phyloP scores from a whole-genome alignment of 2,888 invertebrate species.

The Agrochola macilenta region DNA sequence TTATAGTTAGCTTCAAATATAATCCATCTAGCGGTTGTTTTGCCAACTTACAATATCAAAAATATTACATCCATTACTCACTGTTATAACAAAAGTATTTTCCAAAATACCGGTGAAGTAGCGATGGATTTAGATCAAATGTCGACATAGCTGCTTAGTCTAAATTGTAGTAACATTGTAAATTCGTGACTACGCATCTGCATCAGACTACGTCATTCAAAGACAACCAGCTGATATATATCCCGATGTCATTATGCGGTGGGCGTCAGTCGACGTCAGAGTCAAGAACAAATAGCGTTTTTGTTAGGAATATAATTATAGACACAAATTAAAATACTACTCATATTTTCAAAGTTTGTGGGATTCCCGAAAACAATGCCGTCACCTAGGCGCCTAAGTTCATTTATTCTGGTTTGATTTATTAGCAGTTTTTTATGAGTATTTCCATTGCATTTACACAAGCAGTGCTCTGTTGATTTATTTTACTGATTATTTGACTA shows the following conservation, averaged over 20 bases:
- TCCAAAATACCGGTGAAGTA: not conserved
- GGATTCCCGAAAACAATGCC: slow-evolving; percentile 19
- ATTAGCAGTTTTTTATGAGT: not conserved
- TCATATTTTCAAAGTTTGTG: slow-evolving; percentile 1
- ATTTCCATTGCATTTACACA: slow-evolving; percentile 11
- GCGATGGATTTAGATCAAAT: slow-evolving; percentile 20
- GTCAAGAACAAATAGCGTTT: slow-evolving; percentile 17
- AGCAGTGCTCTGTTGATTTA: slow-evolving; percentile 12
- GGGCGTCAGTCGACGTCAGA: slow-evolving; percentile 38
- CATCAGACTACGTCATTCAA: slow-evolving; percentile 30
- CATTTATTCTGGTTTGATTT: slow-evolving; percentile 22
- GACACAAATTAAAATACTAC: slow-evolving; percentile 39
- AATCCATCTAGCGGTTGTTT: not conserved
- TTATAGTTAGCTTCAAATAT: too few species aligned
- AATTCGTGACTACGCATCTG: not conserved
- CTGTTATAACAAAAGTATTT: slow-evolving; percentile 1
- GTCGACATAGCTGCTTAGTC: not conserved
- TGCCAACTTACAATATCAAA: not conserved
- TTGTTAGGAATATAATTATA: slow-evolving; percentile 15
- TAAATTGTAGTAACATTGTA: slow-evolving; percentile 24
- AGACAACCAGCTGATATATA: slow-evolving; percentile 38
- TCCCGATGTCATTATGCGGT: slow-evolving; percentile 37
- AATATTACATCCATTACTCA: not conserved
- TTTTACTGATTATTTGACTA: slow-evolving; percentile 41
- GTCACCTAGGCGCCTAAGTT: not conserved